A percentile compares a stretch with the other conserved stretches of the same genome.
phyloP scores from a whole-genome alignment of 2,888 invertebrate genomes.

The Troilus luridus region DNA sequence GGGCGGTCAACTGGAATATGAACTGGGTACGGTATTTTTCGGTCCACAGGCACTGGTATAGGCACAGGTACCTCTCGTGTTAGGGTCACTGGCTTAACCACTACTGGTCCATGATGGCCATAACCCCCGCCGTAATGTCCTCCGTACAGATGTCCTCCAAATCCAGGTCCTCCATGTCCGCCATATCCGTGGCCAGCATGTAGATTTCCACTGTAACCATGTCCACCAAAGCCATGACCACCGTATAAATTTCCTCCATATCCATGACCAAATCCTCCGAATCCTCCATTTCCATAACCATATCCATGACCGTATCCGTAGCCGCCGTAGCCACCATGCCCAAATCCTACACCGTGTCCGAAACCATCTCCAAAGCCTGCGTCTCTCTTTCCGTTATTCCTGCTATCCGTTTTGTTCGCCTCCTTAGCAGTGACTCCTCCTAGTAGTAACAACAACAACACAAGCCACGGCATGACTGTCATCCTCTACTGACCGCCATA shows the following conservation, averaged over 20 bases:
- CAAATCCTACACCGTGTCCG: slow-evolving; percentile 40
- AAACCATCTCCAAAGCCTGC: slow-evolving; percentile 55
- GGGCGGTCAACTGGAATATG: slow-evolving; percentile 65
- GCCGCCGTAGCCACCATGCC: slow-evolving; percentile 49
- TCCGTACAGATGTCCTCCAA: slow-evolving; percentile 51
- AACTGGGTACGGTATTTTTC: slow-evolving; percentile 65
- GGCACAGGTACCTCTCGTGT: slow-evolving; percentile 65
- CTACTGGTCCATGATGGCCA: slow-evolving; percentile 40
- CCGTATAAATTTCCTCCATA: slow-evolving; percentile 35
- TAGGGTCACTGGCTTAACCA: slow-evolving; percentile 57
- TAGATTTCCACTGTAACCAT: slow-evolving; percentile 51
- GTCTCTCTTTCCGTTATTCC: slow-evolving; percentile 58
- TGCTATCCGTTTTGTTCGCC: background rate
- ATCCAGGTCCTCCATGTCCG: slow-evolving; percentile 53
- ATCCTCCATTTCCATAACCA: slow-evolving; percentile 51
- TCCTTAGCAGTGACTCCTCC: background rate
- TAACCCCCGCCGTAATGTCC: background rate
- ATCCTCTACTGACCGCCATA: slow-evolving; percentile 21
- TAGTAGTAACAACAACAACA: slow-evolving; percentile 39
- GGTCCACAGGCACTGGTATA: slow-evolving; percentile 66
- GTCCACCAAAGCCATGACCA: slow-evolving; percentile 38
- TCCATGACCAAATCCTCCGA: slow-evolving; percentile 41
- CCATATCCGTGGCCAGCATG: slow-evolving; percentile 47
- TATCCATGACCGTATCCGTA: slow-evolving; percentile 54
- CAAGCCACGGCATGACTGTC: slow-evolving; percentile 55